These are phyloP conservation scores for Alviniconcha strummeri DNA, from an alignment of 2,888 invertebrate species.

Conservation along the genomic window DNA sequence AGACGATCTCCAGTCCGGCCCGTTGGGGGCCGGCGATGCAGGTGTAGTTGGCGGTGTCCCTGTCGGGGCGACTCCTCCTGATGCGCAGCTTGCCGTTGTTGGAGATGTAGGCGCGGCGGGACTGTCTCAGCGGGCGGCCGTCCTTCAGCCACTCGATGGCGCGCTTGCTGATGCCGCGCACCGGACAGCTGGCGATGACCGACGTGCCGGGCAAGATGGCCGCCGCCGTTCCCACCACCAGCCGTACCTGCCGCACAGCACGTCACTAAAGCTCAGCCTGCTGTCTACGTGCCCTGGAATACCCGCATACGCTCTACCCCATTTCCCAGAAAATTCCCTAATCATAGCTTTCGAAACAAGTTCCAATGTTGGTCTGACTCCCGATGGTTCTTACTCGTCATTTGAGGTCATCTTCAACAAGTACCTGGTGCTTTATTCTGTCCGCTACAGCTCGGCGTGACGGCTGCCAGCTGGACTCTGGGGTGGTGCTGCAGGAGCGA, in stretches of 20 bases:
- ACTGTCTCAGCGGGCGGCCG: constrained; percentile 48
- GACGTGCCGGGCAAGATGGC: constrained; percentile 63
- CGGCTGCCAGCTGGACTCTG: too few relatives aligned
- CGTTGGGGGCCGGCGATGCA: constrained; percentile 59
- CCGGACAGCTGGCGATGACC: constrained; percentile 63
- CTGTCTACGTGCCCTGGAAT: neutral
- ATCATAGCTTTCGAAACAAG: too few relatives aligned
- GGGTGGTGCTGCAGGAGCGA: too few relatives aligned
- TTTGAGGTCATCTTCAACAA: too few relatives aligned
- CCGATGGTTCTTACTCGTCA: too few relatives aligned
- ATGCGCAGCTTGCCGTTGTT: constrained; percentile 58
- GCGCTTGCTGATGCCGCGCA: constrained; percentile 57
- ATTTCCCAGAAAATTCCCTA: too few relatives aligned
- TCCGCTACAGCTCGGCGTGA: too few relatives aligned
- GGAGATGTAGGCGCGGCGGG: constrained; percentile 41
- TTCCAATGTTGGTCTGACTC: too few relatives aligned
- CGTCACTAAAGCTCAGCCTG: neutral
- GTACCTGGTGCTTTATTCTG: too few relatives aligned
- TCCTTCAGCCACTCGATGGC: constrained; percentile 64
- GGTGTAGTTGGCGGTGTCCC: constrained; percentile 62
- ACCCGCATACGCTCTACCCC: too few relatives aligned
- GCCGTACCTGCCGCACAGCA: constrained; percentile 42
- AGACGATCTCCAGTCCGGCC: constrained; percentile 57
- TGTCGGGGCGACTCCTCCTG: constrained; percentile 51
- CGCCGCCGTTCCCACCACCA: constrained; percentile 63